Evolutionary conservation across 2,888 invertebrate species (phyloP).

Genomic region (Cheilosia vulpina): DNA sequence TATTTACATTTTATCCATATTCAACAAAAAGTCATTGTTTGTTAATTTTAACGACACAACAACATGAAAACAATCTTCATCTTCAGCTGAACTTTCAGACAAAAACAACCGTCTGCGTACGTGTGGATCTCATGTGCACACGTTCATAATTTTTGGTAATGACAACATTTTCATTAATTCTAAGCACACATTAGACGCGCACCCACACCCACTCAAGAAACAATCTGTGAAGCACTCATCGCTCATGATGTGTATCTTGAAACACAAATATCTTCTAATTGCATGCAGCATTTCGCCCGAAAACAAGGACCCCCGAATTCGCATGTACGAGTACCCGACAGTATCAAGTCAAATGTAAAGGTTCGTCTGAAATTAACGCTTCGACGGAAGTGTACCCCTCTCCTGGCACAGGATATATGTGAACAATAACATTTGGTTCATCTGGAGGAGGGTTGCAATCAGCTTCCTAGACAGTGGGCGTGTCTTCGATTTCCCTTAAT

Average conservation of each 20-base stretch:
- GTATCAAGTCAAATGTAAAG: conserved; percentile 14
- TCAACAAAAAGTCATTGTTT: conserved; percentile 52
- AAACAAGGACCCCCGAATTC: neutral
- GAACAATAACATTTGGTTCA: too few species aligned
- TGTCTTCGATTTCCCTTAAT: too few species aligned
- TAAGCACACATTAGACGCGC: conserved; percentile 50
- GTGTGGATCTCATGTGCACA: conserved; percentile 29
- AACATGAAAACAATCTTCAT: conserved; percentile 38
- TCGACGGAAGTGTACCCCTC: conserved; percentile 1
- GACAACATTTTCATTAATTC: conserved; percentile 67
- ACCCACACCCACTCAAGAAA: conserved; percentile 8
- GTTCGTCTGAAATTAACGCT: conserved; percentile 43
- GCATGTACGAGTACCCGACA: too few species aligned
- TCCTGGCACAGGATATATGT: too few species aligned
- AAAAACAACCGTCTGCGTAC: neutral
- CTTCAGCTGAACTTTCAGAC: neutral
- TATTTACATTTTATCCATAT: conserved; percentile 58
- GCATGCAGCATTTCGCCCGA: conserved; percentile 44
- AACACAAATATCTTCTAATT: conserved; percentile 63
- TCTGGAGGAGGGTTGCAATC: too few species aligned
- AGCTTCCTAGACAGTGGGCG: too few species aligned
- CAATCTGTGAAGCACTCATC: conserved; percentile 44
- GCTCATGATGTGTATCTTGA: conserved; percentile 30
- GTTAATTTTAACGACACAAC: conserved; percentile 46
- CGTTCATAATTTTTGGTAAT: conserved; percentile 65